A percentile compares a stretch with the other conserved stretches of the same genome.
Evolutionary conservation across 2,888 invertebrate genomes (phyloP).

Genomic region (Labia minor): DNA sequence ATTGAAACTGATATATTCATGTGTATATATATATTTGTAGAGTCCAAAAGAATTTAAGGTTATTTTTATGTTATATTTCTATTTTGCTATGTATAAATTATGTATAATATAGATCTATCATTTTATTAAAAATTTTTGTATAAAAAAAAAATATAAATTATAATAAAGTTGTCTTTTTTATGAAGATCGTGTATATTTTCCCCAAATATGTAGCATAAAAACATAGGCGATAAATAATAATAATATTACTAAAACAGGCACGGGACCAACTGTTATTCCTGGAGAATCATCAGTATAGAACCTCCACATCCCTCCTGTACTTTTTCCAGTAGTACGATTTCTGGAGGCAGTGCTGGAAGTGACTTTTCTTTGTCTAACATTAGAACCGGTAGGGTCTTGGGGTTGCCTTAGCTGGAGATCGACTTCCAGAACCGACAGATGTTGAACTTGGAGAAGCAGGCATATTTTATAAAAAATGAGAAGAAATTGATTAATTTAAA

Average conservation of each 20-base stretch:
- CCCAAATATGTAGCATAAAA: constrained; percentile 99
- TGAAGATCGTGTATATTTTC: constrained; percentile 73
- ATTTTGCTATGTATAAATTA: too few species aligned
- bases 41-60: too few species aligned
- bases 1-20: too few species aligned
- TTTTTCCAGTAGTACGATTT: constrained; percentile 68
- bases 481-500: background rate
- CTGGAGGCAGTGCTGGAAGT: constrained; percentile 56
- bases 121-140: too few species aligned
- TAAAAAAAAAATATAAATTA: background rate
- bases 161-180: background rate
- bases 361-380: constrained; percentile 59
- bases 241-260: constrained; percentile 98
- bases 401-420: constrained; percentile 74
- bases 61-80: too few species aligned
- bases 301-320: constrained; percentile 97
- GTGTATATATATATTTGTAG: too few species aligned
- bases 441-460: constrained; percentile 84
- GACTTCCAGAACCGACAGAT: constrained; percentile 71
- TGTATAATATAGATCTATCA: too few species aligned
- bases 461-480: constrained; percentile 25
- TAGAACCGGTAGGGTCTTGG: constrained; percentile 51
- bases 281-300: constrained; percentile 99
- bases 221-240: constrained; percentile 98
- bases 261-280: constrained; percentile 99